phyloP scores from a whole-genome alignment of 2,113 vertebrate species.

The Spermophilus dauricus region DNA sequence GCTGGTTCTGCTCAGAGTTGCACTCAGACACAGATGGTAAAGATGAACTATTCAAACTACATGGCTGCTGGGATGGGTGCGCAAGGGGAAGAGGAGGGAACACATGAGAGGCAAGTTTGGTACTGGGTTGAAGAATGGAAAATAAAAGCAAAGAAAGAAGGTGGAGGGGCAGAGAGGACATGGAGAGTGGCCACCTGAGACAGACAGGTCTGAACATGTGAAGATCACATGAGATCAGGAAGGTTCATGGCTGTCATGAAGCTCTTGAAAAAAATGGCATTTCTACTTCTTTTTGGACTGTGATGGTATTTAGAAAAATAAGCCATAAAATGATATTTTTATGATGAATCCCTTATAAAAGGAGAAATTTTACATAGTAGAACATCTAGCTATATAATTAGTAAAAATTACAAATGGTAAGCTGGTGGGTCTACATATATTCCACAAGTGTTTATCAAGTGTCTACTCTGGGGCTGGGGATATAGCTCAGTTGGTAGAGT shows the following conservation, averaged over 20 bases:
- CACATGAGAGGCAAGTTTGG: background rate
- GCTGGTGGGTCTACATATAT: background rate
- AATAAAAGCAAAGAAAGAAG: background rate
- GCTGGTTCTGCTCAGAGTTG: constrained; percentile 42
- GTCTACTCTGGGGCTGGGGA: background rate
- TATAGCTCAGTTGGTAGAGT: too few relatives aligned
- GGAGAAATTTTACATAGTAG: constrained; percentile 21
- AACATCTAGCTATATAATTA: background rate
- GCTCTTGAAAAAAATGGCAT: background rate
- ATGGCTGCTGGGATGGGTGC: background rate
- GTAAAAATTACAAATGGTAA: background rate
- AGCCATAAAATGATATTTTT: constrained; percentile 24
- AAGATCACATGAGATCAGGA: background rate
- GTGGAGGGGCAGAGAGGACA: background rate
- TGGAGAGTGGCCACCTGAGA: background rate
- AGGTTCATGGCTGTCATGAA: background rate
- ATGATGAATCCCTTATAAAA: background rate
- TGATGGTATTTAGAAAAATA: background rate
- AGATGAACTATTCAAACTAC: constrained; percentile 63
- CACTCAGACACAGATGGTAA: constrained; percentile 66
- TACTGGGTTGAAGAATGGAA: background rate
- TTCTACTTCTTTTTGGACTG: background rate
- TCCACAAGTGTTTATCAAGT: background rate
- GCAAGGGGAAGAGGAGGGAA: background rate
- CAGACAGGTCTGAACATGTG: background rate